phyloP scores from a whole-genome alignment of 2,113 vertebrate genomes.

The human region GRCh38 chr5:82479501-82480000 shows the following conservation, averaged over 20 bases:
- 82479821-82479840: conserved; percentile 40
- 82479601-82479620: conserved; percentile 65
- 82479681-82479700: background rate
- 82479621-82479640: conserved; percentile 56
- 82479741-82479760: conserved; percentile 38
- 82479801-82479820: conserved; percentile 7
- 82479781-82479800: background rate
- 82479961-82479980: conserved; percentile 34
- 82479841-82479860: background rate
- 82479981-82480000: conserved; percentile 19
- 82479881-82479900: background rate
- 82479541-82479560: conserved; percentile 43
- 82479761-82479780: conserved; percentile 26
- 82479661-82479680: background rate
- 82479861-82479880: background rate
- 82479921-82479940: conserved; percentile 27
- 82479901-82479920: background rate
- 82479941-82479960: conserved; percentile 37
- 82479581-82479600: conserved; percentile 4
- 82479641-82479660: conserved; percentile 72
- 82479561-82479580: background rate
- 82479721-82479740: conserved; percentile 50
- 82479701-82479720: background rate
- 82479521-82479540: conserved; percentile 44
- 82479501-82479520: conserved; percentile 14